Percentiles rank a stretch among this genome's conserved stretches.
Conservation (phyloP, 2,113 vertebrate species). For the Lethenteron reissneri region DNA sequence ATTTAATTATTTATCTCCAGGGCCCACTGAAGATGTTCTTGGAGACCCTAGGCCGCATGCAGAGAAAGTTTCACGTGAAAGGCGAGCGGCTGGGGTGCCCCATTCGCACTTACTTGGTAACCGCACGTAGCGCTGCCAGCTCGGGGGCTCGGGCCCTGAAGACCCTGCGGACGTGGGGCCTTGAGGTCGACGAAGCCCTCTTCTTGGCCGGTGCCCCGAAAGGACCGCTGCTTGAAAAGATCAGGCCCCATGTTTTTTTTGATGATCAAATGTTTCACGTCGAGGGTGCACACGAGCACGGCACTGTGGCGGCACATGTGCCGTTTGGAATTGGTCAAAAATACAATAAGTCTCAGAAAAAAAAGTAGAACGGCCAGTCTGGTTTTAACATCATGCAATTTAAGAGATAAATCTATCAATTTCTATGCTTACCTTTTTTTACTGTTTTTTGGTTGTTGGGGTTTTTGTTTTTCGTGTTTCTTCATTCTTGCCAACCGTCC, state of each 20-base stretch:
- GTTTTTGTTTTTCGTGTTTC: no score
- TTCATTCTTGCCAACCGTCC: no score
- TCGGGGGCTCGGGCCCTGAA: constrained; percentile 66
- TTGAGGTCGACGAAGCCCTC: constrained; percentile 72
- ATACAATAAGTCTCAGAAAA: constrained; percentile 15
- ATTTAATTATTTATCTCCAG: constrained; percentile 17
- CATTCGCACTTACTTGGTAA: constrained; percentile 78
- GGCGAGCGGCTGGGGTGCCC: constrained; percentile 66
- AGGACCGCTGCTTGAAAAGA: constrained; percentile 67
- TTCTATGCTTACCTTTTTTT: no score
- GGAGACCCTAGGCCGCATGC: constrained; percentile 65
- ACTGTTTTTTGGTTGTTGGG: no score
- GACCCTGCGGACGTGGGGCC: constrained; percentile 69
- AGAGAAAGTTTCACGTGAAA: constrained; percentile 75
- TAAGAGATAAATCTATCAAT: no score
- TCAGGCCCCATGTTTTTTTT: constrained; percentile 78
- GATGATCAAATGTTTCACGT: constrained; percentile 92
- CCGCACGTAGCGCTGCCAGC: constrained; percentile 65
- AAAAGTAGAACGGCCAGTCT: constrained; percentile 11
- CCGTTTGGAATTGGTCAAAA: constrained; percentile 57
- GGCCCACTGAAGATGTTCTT: constrained; percentile 74
- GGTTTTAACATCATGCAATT: no score
- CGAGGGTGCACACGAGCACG: constrained; percentile 61
- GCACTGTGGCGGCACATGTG: constrained; percentile 63
- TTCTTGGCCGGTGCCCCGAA: constrained; percentile 78